A percentile compares a stretch with the other conserved stretches of the same genome.
Evolutionary conservation across 2,797 vertebrate genomes (phyloP).

Genomic region (Muscicapa comitata): DNA sequence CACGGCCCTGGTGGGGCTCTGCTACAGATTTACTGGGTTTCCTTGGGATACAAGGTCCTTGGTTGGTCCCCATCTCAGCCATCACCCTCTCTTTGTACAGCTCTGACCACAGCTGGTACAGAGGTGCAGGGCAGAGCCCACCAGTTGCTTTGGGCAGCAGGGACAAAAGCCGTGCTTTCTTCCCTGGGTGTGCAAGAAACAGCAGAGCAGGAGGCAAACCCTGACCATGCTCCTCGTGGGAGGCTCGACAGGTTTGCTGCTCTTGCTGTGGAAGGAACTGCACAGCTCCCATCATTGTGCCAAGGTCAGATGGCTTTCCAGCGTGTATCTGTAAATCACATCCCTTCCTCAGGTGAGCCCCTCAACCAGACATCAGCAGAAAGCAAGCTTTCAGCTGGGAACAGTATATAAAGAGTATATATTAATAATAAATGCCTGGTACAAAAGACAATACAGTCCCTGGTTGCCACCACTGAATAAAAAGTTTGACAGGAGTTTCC

Average conservation of each 20-base stretch:
- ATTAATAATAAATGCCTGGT: background rate
- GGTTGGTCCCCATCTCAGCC: background rate
- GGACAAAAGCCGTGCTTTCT: background rate
- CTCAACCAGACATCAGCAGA: background rate
- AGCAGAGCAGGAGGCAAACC: background rate
- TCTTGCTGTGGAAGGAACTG: background rate
- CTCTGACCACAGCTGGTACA: background rate
- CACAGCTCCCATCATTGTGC: background rate
- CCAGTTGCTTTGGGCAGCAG: background rate
- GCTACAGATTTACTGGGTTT: background rate
- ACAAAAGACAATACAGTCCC: background rate
- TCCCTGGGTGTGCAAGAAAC: background rate
- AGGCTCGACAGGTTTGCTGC: background rate
- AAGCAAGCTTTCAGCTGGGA: background rate
- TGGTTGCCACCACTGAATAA: background rate
- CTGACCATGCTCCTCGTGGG: fast-evolving
- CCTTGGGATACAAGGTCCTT: background rate
- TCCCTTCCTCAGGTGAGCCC: background rate
- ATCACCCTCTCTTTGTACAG: background rate
- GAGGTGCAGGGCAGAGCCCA: background rate
- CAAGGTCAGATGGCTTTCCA: background rate
- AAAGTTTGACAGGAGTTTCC: background rate
- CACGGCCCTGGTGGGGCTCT: fast-evolving
- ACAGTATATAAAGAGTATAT: background rate
- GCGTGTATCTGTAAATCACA: background rate